These are phyloP conservation scores for Brachionus angularis DNA, from an alignment of 1,140 invertebrate genomes.

Conservation along the genomic window DNA sequence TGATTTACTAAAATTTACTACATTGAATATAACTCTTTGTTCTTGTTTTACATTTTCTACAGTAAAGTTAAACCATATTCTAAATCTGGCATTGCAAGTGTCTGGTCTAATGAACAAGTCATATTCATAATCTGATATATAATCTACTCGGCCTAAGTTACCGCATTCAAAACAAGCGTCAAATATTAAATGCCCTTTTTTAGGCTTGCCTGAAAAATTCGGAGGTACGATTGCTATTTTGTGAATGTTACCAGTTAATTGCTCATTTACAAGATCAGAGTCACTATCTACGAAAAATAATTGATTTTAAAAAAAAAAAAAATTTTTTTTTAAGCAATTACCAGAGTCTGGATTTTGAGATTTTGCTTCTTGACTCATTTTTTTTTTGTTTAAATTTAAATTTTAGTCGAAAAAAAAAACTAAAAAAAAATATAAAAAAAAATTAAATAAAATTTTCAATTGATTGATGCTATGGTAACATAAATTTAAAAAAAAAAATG, in stretches of 20 bases:
- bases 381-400: too few relatives aligned
- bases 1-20: conserved; percentile 90
- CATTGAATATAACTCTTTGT: conserved; percentile 91
- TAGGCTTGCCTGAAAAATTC: conserved; percentile 87
- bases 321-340: too few relatives aligned
- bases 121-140: conserved; percentile 88
- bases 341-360: too few relatives aligned
- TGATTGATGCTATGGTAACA: too few relatives aligned
- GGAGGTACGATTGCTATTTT: conserved; percentile 71
- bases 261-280: conserved; percentile 82
- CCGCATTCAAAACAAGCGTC: conserved; percentile 91
- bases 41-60: conserved; percentile 90
- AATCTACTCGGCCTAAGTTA: conserved; percentile 89
- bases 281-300: too few relatives aligned
- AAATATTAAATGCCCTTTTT: conserved; percentile 88
- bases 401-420: too few relatives aligned
- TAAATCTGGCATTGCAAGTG: conserved; percentile 82
- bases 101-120: conserved; percentile 92
- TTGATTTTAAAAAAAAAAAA: too few relatives aligned
- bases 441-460: too few relatives aligned
- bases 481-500: too few relatives aligned
- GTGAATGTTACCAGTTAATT: conserved; percentile 86
- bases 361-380: too few relatives aligned
- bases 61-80: conserved; percentile 97
- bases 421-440: too few relatives aligned